A percentile compares a stretch with the other conserved stretches of the same genome.
These are phyloP conservation scores for Zaprionus ghesquierei DNA, from an alignment of 1,140 invertebrate genomes.

Conservation along the genomic window DNA sequence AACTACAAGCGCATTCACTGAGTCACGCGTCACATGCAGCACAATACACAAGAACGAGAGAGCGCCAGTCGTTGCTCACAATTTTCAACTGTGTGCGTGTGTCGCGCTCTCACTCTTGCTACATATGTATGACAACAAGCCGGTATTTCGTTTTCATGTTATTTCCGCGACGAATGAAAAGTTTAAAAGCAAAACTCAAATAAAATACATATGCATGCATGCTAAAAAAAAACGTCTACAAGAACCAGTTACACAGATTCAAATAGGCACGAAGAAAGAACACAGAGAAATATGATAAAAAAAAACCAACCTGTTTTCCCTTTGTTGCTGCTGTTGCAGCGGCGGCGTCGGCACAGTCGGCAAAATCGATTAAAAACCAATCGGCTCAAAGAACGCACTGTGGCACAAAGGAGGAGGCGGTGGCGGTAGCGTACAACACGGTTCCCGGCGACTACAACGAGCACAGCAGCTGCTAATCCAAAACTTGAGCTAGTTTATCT, in stretches of 20 bases:
- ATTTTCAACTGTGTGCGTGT: conserved; percentile 1
- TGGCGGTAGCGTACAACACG: neutral
- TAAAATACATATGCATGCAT: conserved; percentile 34
- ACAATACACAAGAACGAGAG: neutral
- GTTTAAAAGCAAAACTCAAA: conserved; percentile 53
- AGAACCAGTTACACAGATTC: conserved; percentile 68
- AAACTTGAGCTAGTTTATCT: conserved; percentile 15
- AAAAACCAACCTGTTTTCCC: conserved; percentile 67
- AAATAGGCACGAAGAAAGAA: conserved; percentile 41
- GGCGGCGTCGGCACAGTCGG: conserved; percentile 47
- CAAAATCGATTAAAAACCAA: conserved; percentile 76
- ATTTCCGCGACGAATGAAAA: conserved; percentile 65
- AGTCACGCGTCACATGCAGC: conserved; percentile 49
- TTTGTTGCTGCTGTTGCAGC: conserved; percentile 19
- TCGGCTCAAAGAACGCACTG: conserved; percentile 32
- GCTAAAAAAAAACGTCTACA: conserved; percentile 11
- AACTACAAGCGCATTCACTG: conserved; percentile 72
- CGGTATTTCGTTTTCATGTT: conserved; percentile 64
- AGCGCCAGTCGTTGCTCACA: neutral
- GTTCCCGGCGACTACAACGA: neutral
- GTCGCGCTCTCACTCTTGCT: conserved; percentile 6
- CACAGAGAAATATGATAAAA: neutral
- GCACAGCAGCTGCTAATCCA: conserved; percentile 7
- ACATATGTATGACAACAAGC: conserved; percentile 63
- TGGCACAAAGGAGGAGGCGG: conserved; percentile 11